Evolutionary conservation across 2,797 vertebrate genomes (phyloP).

Genomic region (Acipenser ruthenus): DNA sequence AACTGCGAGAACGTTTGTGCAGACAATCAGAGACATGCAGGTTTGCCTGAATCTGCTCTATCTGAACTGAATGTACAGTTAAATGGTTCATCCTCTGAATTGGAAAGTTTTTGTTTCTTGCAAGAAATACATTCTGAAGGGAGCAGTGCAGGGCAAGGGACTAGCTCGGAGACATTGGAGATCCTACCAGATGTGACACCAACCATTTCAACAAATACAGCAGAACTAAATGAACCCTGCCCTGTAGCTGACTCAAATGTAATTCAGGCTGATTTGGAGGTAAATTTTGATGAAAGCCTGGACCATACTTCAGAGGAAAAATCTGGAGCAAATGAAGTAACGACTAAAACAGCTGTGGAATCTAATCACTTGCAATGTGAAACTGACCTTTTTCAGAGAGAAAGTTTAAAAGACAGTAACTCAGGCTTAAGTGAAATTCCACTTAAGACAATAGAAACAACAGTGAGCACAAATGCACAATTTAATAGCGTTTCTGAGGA

Average conservation of each 20-base stretch:
- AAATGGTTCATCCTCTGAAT: conserved; percentile 11
- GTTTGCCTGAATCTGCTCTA: conserved; percentile 16
- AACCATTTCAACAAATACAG: conserved; percentile 10
- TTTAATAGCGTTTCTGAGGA: conserved; percentile 11
- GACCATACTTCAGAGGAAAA: conserved; percentile 13
- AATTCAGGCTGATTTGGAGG: conserved; percentile 9
- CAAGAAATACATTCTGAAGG: conserved; percentile 19
- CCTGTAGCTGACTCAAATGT: conserved; percentile 14
- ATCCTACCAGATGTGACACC: conserved; percentile 12
- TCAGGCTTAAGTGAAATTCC: conserved; percentile 10
- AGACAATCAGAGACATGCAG: conserved; percentile 14
- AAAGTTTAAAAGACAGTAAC: conserved; percentile 8
- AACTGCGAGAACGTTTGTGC: conserved; percentile 24
- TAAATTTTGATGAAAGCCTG: conserved; percentile 14
- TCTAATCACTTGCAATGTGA: conserved; percentile 6
- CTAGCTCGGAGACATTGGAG: conserved; percentile 17
- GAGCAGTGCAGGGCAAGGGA: conserved; percentile 10
- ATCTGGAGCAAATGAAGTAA: conserved; percentile 18
- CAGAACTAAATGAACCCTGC: conserved; percentile 1
- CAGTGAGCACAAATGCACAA: conserved; percentile 7
- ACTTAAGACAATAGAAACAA: conserved; percentile 19
- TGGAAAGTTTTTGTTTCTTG: conserved; percentile 19
- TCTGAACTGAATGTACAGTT: conserved; percentile 18
- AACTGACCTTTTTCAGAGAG: conserved; percentile 12
- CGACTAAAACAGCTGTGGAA: conserved; percentile 1